These are phyloP conservation scores for Chauna torquata DNA, from an alignment of 2,113 vertebrate species.

Conservation along the genomic window DNA sequence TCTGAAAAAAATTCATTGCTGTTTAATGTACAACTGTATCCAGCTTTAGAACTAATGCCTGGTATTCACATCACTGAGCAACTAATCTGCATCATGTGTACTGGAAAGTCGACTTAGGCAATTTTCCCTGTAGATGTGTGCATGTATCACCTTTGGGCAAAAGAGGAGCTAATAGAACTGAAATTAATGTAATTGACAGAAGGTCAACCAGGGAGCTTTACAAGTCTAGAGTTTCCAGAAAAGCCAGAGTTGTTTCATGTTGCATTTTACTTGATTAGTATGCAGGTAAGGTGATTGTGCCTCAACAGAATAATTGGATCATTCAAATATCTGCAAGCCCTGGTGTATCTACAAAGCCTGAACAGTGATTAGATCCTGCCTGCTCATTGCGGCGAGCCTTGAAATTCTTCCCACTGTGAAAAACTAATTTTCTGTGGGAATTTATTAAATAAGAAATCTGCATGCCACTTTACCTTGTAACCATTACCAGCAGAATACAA, in stretches of 20 bases:
- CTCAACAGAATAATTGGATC: conserved; percentile 85
- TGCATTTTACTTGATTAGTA: conserved; percentile 78
- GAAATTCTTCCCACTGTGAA: conserved; percentile 87
- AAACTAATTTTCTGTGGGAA: conserved; percentile 89
- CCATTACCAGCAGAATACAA: conserved; percentile 74
- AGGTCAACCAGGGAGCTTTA: conserved; percentile 72
- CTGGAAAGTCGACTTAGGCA: conserved; percentile 51
- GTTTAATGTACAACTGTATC: conserved; percentile 28
- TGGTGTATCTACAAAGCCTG: conserved; percentile 84
- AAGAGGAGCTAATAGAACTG: conserved; percentile 82
- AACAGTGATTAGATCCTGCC: conserved; percentile 86
- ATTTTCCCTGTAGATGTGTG: conserved; percentile 58
- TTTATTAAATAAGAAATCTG: conserved; percentile 88
- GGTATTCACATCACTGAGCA: background rate
- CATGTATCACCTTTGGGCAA: conserved; percentile 78
- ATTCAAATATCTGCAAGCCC: conserved; percentile 80
- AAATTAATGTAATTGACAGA: conserved; percentile 79
- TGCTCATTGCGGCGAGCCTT: conserved; percentile 80
- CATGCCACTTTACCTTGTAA: conserved; percentile 83
- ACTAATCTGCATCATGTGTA: background rate
- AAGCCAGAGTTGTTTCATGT: conserved; percentile 67
- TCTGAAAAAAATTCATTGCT: conserved; percentile 7
- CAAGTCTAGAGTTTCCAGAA: conserved; percentile 72
- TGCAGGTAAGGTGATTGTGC: conserved; percentile 79
- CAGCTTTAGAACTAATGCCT: conserved; percentile 5